A percentile compares a stretch with the other conserved stretches of the same genome.
These are phyloP conservation scores for Recurvirostra avosetta DNA, from an alignment of 2,113 vertebrate species.

Conservation along the genomic window DNA sequence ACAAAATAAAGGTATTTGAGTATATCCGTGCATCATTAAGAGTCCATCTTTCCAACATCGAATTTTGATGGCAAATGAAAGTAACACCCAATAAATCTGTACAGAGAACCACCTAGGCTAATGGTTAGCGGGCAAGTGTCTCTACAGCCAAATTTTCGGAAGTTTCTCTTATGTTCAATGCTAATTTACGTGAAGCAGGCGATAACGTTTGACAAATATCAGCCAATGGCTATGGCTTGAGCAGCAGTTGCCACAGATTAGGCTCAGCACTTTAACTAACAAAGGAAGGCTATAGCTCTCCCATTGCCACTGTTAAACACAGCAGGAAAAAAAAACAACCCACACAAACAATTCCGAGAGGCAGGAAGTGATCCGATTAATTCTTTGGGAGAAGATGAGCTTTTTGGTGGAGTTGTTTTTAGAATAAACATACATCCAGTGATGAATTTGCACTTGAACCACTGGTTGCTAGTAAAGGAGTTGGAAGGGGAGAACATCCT, in stretches of 20 bases:
- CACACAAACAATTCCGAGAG: neutral
- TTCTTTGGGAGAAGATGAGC: neutral
- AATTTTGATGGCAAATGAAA: neutral
- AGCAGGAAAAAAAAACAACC: neutral
- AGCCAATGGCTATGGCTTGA: neutral
- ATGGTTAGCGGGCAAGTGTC: neutral
- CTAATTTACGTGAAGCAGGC: neutral
- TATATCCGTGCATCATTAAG: neutral
- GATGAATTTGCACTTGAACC: neutral
- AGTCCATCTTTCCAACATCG: neutral
- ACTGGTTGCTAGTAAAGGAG: neutral
- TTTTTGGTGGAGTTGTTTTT: neutral
- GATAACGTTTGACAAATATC: neutral
- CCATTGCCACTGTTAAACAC: neutral
- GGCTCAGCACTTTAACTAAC: neutral
- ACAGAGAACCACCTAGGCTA: neutral
- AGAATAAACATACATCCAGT: rapidly evolving
- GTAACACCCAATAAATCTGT: neutral
- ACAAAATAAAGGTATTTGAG: neutral
- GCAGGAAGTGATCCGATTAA: neutral
- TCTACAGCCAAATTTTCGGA: neutral
- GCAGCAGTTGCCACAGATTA: neutral
- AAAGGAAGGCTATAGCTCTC: neutral
- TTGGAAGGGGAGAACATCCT: neutral
- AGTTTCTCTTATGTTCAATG: neutral